Base-by-base conservation (phyloP, 1,140 invertebrate genomes). In the Atta cephalotes region DNA sequence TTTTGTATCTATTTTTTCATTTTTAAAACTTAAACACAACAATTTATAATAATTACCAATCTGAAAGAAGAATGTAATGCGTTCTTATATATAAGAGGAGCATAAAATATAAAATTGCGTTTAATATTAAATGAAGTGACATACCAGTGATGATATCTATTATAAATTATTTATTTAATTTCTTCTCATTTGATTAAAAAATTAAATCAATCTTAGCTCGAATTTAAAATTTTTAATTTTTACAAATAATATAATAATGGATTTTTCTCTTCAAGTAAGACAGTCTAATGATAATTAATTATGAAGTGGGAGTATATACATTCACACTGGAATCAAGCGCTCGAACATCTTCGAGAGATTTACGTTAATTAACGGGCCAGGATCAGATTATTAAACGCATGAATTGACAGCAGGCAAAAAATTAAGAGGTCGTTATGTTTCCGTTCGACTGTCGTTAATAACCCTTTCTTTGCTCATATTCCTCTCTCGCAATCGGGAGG, bases 351-450 rank as follows among this genome's bases (percentile, higher is more conserved):
- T 56, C 14, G 10, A 71, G 16, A 81, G 14, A 25, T 70, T 2
- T 10, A 21, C 49, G 65, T 81, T 81, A 81, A 81, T 81, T 80
- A 80, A 70, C 35, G 25, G 3, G 21, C 18, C 45, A 21, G 21
- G 56, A 21, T 66, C 28, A 18, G 62, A 18, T 7, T 16, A 79
- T 79, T 70, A 45, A 81, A 71, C 49, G 63, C n/a, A 21, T 65
- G 49, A 71, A 81, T 56, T 81, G 31, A 71, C 49, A 70, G 14
- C 14, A 18, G 58, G 21, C 31, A 81, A 81, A 70, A 80, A 81
- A 81, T 81, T 71, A 71, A 71, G 31, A 35, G 16, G 49, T 81
- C 16, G 16, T 81, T 51, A 58, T 81, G 65, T 81, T 45, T 63
- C 9, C 39, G 16, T 79, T 66, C 39, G 21, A 56, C 70, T n/a